Evolutionary conservation across 2,797 vertebrate species (phyloP).

Genomic region (Acridotheres tristis): DNA sequence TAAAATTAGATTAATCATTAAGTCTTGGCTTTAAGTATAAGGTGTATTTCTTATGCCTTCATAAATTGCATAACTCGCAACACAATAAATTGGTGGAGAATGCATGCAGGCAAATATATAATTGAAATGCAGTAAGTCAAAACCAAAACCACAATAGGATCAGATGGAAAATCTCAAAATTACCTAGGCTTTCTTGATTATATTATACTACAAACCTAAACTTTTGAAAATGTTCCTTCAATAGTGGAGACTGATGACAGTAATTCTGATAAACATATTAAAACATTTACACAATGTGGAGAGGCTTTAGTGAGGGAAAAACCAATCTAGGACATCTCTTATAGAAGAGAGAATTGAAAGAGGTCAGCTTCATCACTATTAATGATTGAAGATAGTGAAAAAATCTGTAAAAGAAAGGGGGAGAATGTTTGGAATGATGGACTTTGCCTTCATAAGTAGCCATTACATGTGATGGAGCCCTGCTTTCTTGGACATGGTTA

Average conservation of each 20-base stretch:
- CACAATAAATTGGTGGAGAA: neutral
- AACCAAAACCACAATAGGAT: neutral
- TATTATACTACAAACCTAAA: neutral
- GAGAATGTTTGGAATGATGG: too few relatives aligned
- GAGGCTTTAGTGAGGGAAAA: neutral
- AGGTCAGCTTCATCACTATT: neutral
- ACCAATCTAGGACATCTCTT: neutral
- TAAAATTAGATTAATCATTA: neutral
- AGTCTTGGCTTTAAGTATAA: neutral
- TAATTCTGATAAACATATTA: neutral
- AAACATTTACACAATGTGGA: neutral
- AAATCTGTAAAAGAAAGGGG: neutral
- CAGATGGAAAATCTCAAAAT: neutral
- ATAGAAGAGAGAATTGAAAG: neutral
- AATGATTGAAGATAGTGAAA: neutral
- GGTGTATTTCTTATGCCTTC: neutral
- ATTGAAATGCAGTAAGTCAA: neutral
- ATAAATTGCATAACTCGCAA: neutral
- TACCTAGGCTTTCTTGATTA: neutral
- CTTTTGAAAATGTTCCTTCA: neutral
- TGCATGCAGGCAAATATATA: neutral
- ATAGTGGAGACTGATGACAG: neutral
- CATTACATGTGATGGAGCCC: fast-evolving
- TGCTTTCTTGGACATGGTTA: neutral
- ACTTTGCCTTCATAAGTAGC: neutral